Evolutionary conservation across 2,888 invertebrate species (phyloP), one percentile per base, ranked within the genome.

Genomic region (Seira musarum): DNA sequence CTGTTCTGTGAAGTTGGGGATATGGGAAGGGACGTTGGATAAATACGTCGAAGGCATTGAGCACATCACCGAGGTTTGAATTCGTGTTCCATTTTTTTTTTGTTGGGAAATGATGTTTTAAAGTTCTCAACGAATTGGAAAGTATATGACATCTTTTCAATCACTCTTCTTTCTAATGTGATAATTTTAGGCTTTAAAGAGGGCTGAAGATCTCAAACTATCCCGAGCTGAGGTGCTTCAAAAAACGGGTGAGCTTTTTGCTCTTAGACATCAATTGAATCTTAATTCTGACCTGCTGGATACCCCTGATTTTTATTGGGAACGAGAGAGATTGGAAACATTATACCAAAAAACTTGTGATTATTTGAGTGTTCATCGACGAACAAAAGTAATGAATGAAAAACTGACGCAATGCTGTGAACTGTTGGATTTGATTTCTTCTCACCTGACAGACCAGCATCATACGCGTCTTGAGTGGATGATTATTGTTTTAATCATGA

Each of bases 271-370:
- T 89, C 91, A 94, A 21, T 93, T 99, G 72, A 99, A 97, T 89
- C 91, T 99, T 84, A 96, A 96, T 86, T 98, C 98, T 0, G 98
- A 98, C 89, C 90, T 98, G 61, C 90, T 98, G 84, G 98, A 98
- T 89, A 96, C 96, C 0, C 98, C 98, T 0, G 99, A 99, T 90
- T 97, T 98, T 90, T 99, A 99, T 90, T 99, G 99, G 99, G 98
- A 99, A 87, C 92, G 96, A 72, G 96, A 97, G 87, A 92, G 94
- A 73, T 90, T 98, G 35, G 98, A 98, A 90, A 90, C 90, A 0
- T 90, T 98, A 5, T 99, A 97, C 89, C 92, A 93, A 79, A 93
- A 93, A 88, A 94, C 94, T 0, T 94, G 94, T 83, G 91, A 92
- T 1, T 96, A 98, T 89, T 95, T 98, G 87, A 94, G 93, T 84